Base-by-base conservation (phyloP, 2,888 invertebrate genomes). In the Cryptocheilus praepositus region DNA sequence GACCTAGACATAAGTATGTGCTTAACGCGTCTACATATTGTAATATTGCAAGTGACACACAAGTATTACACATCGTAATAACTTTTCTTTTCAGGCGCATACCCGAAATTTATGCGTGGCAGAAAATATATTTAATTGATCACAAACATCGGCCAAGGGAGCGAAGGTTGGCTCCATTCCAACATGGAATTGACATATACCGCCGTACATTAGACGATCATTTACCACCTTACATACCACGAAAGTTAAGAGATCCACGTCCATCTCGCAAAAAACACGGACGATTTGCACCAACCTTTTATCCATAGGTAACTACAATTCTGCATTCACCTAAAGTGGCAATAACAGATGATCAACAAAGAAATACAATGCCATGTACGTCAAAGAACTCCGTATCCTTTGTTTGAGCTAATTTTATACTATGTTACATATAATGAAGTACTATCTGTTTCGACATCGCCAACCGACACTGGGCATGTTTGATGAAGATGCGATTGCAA, bases 51-150 rank as follows among this genome's bases (percentile, higher is more conserved):
- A 49, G 2, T 49, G 49, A n/a, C 46, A 46, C n/a, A 46, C 15
- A 49, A 49, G 15, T 3, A 58, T n/a, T n/a, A 45, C 28, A n/a
- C 18, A 44, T 15, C 28, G n/a, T 18, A 21, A 11, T 28, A 55
- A 18, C 45, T 45, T 46, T 67, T 15, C 36, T 58, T 75, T 77
- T 61, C 21, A 89, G 91, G 19, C 87, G 92, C 53, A 67, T 88
- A 13, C 94, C 95, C 21, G 96, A 96, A 89, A 89, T 93, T 44
- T 94, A 94, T 82, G 86, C 92, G 64, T 97, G 96, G 96, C 95
- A 96, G 84, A 92, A 92, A 74, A 94, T 97, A 72, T 97, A 95
- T 86, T 94, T 95, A 86, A 92, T 94, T 19, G 89, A 93, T 83
- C 89, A 93, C 81, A 91, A 94, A 13, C 94, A 93, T 0, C 90